A percentile compares a stretch with the other conserved stretches of the same genome.
These are phyloP conservation scores for Bergia puertoricense DNA, from an alignment of 92 coral and sea anemone species.

Conservation along the genomic window DNA sequence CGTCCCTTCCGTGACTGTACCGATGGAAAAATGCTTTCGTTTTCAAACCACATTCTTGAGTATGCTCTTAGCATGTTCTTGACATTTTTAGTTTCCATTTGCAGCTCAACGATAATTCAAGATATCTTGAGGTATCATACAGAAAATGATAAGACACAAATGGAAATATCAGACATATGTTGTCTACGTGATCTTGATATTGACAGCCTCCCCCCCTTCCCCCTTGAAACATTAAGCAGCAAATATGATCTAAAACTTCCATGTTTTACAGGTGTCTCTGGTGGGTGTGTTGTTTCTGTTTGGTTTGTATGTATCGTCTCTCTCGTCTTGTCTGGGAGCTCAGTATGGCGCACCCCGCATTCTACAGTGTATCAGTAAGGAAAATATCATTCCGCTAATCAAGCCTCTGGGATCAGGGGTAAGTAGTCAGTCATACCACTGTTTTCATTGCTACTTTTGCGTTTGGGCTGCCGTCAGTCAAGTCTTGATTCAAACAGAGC, in stretches of 20 bases:
- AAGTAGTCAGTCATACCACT: slow-evolving; percentile 29
- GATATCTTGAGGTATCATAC: too few relatives aligned
- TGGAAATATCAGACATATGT: too few relatives aligned
- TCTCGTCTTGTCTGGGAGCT: slow-evolving; percentile 96
- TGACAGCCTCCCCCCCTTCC: neutral
- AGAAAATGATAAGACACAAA: too few relatives aligned
- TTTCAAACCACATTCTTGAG: too few relatives aligned
- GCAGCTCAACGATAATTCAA: too few relatives aligned
- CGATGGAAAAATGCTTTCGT: too few relatives aligned
- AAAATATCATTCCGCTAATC: slow-evolving; percentile 90
- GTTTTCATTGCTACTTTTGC: too few relatives aligned
- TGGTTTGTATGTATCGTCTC: slow-evolving; percentile 95
- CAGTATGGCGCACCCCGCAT: slow-evolving; percentile 98
- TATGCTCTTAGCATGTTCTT: too few relatives aligned
- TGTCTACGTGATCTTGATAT: neutral
- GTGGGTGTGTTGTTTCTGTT: slow-evolving; percentile 94
- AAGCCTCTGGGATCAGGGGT: slow-evolving; percentile 94
- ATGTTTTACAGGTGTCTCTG: slow-evolving; percentile 70
- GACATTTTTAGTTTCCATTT: too few relatives aligned
- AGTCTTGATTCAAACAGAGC: too few relatives aligned
- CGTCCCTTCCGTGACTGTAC: too few relatives aligned
- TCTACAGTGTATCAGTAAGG: slow-evolving; percentile 89
- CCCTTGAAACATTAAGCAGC: neutral
- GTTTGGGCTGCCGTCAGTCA: too few relatives aligned
- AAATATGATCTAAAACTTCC: neutral